Evolutionary conservation across 1,140 invertebrate species (phyloP).

Genomic region (Marisa cornuarietis): DNA sequence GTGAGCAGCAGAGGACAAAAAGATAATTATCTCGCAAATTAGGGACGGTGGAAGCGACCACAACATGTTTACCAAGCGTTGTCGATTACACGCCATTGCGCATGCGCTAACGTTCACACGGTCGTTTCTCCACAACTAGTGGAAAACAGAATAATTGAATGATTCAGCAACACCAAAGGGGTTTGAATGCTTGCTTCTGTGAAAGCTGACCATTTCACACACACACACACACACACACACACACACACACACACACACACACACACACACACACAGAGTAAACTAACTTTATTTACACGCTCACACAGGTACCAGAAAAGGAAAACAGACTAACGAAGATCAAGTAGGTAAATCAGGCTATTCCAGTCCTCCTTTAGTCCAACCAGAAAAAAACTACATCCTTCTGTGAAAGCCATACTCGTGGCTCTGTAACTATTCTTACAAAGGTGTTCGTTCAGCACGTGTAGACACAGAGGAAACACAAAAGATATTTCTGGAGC

Average conservation of each 20-base stretch:
- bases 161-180: neutral
- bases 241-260: neutral
- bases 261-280: neutral
- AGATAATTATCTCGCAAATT: too few relatives aligned
- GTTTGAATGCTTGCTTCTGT: neutral
- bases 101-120: neutral
- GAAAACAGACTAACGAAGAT: too few relatives aligned
- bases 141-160: neutral
- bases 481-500: too few relatives aligned
- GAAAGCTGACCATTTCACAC: neutral
- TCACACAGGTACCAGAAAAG: neutral
- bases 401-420: too few relatives aligned
- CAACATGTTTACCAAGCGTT: neutral
- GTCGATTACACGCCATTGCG: neutral
- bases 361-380: too few relatives aligned
- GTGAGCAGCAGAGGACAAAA: too few relatives aligned
- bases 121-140: neutral
- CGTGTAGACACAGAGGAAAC: too few relatives aligned
- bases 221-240: neutral
- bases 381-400: too few relatives aligned
- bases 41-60: neutral
- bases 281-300: too few relatives aligned
- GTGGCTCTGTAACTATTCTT: too few relatives aligned
- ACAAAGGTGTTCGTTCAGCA: too few relatives aligned
- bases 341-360: too few relatives aligned